Base-by-base conservation (phyloP, 1,140 invertebrate genomes). In the Cotesia typhae region DNA sequence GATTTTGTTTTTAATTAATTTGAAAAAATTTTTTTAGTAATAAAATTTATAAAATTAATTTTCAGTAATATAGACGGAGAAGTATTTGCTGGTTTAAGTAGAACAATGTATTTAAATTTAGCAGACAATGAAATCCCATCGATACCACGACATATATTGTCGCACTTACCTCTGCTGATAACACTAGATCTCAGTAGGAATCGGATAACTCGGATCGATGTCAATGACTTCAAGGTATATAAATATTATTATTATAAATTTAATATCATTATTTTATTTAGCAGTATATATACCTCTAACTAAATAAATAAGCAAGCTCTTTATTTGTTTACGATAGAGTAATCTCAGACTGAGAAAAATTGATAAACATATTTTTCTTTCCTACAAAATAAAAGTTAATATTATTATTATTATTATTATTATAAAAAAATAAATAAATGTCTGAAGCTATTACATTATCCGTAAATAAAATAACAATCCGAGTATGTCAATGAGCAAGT, bases 121-220 rank as follows among this genome's bases (percentile, higher is more conserved):
- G 90, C 92, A 1, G 92, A 94, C 82, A 94, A 94, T 80, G 88
- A 89, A 60, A 83, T 95, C 20, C 87, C 89, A 4, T 88, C 90
- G 73, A 90, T 95, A 84, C 94, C 93, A 9, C 88, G 90, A 36
- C 88, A 92, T 71, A 89, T 93, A 38, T 87, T 94, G 12, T 88
- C 89, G 53, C 91, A 93, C 81, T 89, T 94, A 82, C 91, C 93
- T 0, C 88, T 90, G 59, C 85, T 94, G 17, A 89, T 89, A 78
- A 93, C 93, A 0, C 81, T 94, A 36, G 93, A 94, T 83, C 84
- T 95, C 12, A 91, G 91, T 66, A 88, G 92, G 68, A 91, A 92
- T 78, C 89, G 90, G 72, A 92, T 95, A 67, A 89, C 87, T 67
- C 88, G 88, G 55, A 87, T 93, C 68, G 86, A 87, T 59, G 83